Conservation (phyloP, 1,140 invertebrate genomes). For the Telenomus remus region DNA sequence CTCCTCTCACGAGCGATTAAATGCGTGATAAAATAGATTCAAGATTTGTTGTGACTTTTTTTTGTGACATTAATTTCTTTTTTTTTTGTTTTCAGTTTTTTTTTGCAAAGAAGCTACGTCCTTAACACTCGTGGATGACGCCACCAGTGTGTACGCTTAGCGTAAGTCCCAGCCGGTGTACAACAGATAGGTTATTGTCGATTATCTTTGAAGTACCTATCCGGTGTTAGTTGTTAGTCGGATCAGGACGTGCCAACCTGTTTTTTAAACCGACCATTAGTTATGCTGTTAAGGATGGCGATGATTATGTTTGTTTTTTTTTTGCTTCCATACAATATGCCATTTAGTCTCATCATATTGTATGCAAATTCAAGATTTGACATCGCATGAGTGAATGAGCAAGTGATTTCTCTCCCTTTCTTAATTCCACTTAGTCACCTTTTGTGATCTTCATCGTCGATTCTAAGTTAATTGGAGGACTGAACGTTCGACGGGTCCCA, state of each 20-base stretch:
- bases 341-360: slow-evolving; percentile 5
- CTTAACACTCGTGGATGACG: slow-evolving; percentile 53
- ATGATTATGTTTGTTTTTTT: slow-evolving; percentile 50
- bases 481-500: slow-evolving; percentile 13
- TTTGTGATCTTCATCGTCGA: too few relatives aligned
- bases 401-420: slow-evolving; percentile 25
- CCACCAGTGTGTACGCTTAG: slow-evolving; percentile 54
- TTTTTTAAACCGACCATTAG: slow-evolving; percentile 67
- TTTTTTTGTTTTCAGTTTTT: too few relatives aligned
- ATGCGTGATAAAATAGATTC: slow-evolving; percentile 67
- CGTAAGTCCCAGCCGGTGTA: slow-evolving; percentile 63
- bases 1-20: slow-evolving; percentile 55
- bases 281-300: slow-evolving; percentile 55
- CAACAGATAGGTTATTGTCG: slow-evolving; percentile 65
- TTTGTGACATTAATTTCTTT: slow-evolving; percentile 21
- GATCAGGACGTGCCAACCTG: slow-evolving; percentile 72
- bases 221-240: slow-evolving; percentile 72
- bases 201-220: slow-evolving; percentile 68
- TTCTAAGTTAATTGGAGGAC: slow-evolving; percentile 35
- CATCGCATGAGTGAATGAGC: slow-evolving; percentile 38
- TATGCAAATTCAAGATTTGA: too few relatives aligned
- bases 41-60: slow-evolving; percentile 45
- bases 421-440: neutral
- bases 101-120: slow-evolving; percentile 56
- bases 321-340: slow-evolving; percentile 12